Evolutionary conservation across 2,113 vertebrate genomes (phyloP).

Genomic region (Synchiropus splendidus): DNA sequence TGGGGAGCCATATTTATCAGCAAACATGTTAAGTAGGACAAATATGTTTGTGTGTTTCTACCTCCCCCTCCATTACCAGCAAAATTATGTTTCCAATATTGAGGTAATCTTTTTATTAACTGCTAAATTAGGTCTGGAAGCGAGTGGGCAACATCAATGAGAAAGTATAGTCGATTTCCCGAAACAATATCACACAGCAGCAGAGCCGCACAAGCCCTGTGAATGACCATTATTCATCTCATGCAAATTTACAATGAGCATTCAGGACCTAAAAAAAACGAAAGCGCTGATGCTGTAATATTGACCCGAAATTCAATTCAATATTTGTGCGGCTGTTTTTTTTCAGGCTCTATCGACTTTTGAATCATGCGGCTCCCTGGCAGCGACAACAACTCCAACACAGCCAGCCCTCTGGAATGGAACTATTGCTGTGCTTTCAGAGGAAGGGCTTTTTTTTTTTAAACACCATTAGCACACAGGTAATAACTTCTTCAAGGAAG

Average conservation of each 20-base stretch:
- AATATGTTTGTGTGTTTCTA: too few species aligned
- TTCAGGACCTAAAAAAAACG: conserved; percentile 30
- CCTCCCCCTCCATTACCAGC: too few species aligned
- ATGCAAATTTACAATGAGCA: conserved; percentile 27
- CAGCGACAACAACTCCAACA: conserved; percentile 13
- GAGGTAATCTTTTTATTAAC: too few species aligned
- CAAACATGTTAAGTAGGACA: too few species aligned
- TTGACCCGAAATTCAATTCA: conserved; percentile 55
- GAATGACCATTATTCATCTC: conserved; percentile 18
- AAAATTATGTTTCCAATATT: too few species aligned
- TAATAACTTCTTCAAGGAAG: conserved; percentile 30
- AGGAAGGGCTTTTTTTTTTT: conserved; percentile 9
- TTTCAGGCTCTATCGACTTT: conserved; percentile 40
- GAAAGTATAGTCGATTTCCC: not conserved
- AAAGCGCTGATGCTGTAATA: conserved; percentile 37
- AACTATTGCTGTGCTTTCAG: conserved; percentile 19
- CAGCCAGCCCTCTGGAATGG: conserved; percentile 18
- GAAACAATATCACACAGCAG: conserved; percentile 3
- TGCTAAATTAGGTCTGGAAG: not conserved
- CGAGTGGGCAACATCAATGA: not conserved
- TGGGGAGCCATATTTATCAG: too few species aligned
- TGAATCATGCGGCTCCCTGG: conserved; percentile 28
- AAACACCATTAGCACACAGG: conserved; percentile 21
- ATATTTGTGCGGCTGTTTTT: conserved; percentile 25
- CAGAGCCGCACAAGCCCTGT: conserved; percentile 1